Conservation (phyloP, 2,888 invertebrate genomes). For the Lepidocyrtoides sp. region DNA sequence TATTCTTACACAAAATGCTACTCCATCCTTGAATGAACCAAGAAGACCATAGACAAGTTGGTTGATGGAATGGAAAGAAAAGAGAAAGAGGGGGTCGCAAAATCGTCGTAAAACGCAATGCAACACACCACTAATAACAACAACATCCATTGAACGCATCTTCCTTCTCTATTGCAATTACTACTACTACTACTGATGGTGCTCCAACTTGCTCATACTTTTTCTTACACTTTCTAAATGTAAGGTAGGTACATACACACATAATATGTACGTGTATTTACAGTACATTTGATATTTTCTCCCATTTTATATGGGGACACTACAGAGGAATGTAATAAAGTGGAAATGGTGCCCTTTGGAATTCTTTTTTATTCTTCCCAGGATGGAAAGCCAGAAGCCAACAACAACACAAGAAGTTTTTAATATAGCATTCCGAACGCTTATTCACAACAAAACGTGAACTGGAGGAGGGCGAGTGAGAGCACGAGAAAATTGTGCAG, state of each 20-base stretch:
- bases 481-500: not conserved
- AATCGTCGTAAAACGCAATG: conserved; percentile 55
- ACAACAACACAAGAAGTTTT: conserved; percentile 53
- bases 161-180: conserved; percentile 16
- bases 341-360: conserved; percentile 76
- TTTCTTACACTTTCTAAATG: not conserved
- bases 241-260: not conserved
- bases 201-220: not conserved
- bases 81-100: conserved; percentile 31
- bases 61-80: not conserved
- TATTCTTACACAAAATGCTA: conserved; percentile 41
- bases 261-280: not conserved
- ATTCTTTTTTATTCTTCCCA: conserved; percentile 74
- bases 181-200: too few relatives aligned
- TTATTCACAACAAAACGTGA: conserved; percentile 25
- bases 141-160: conserved; percentile 25
- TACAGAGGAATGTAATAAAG: conserved; percentile 76
- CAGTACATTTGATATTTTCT: conserved; percentile 4
- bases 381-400: conserved; percentile 51
- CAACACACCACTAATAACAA: conserved; percentile 37
- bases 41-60: not conserved
- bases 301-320: conserved; percentile 59
- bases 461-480: not conserved
- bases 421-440: conserved; percentile 59
- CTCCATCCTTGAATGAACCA: conserved; percentile 11